Conservation (phyloP, 2,113 vertebrate genomes). For the Pseudorasbora parva region DNA sequence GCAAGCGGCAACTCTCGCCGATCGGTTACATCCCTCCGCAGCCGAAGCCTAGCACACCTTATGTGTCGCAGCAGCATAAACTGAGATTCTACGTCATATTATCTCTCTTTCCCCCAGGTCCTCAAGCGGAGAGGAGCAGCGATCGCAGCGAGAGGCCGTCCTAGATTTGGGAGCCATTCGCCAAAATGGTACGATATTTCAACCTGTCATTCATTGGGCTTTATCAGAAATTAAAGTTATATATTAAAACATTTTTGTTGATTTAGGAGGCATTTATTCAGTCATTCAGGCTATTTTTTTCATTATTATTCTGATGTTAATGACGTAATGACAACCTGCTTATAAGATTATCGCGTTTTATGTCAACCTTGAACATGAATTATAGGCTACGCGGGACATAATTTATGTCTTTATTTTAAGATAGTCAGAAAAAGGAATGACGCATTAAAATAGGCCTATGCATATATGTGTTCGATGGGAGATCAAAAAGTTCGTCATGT, state of each 20-base stretch:
- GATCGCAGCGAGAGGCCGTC: constrained; percentile 48
- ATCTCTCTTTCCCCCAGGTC: constrained; percentile 57
- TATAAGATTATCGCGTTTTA: not conserved
- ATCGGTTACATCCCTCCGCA: too few species aligned
- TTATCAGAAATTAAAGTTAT: too few species aligned
- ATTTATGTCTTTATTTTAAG: not conserved
- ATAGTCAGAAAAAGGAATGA: not conserved
- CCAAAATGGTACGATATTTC: constrained; percentile 60
- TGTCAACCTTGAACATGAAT: not conserved
- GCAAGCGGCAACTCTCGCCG: too few species aligned
- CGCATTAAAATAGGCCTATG: not conserved
- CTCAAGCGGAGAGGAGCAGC: constrained; percentile 54
- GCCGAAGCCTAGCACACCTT: too few species aligned
- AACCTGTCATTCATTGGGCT: not conserved
- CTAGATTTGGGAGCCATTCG: constrained; percentile 52
- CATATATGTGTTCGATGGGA: too few species aligned
- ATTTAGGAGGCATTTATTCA: not conserved
- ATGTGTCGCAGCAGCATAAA: constrained; percentile 61
- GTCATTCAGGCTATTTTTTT: constrained; percentile 2
- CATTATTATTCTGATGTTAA: not conserved
- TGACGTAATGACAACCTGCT: constrained; percentile 54
- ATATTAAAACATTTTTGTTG: not conserved
- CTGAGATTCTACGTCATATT: constrained; percentile 56
- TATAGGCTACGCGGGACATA: not conserved
- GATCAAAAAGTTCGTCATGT: not conserved